Conservation (phyloP, 2,888 invertebrate genomes). For the Cerastis rubricosa region DNA sequence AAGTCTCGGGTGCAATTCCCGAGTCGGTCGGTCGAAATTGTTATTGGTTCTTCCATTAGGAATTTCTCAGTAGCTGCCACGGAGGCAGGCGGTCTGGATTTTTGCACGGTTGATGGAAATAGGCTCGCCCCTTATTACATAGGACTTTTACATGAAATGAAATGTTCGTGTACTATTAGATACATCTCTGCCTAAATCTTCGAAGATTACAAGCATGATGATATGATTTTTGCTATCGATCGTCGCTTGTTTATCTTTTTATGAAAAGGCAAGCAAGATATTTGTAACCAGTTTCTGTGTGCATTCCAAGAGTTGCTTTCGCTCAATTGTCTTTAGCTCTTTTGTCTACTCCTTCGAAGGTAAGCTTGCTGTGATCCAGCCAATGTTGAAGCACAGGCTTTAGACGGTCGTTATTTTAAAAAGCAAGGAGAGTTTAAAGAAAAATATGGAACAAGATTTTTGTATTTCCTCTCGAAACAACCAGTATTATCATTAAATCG, state of each 20-base stretch:
- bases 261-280: not conserved
- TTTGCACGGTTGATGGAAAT: not conserved
- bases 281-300: conserved; percentile 25
- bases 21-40: not conserved
- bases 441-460: conserved; percentile 51
- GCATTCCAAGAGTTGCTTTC: conserved; percentile 46
- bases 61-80: not conserved
- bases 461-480: conserved; percentile 35
- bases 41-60: not conserved
- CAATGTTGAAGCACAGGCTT: conserved; percentile 65
- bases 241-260: conserved; percentile 9
- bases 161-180: not conserved
- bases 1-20: not conserved
- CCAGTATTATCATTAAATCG: conserved; percentile 39
- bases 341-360: conserved; percentile 59
- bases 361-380: conserved; percentile 62
- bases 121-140: not conserved
- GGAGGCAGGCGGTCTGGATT: not conserved
- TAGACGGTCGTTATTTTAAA: conserved; percentile 64
- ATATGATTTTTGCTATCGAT: not conserved
- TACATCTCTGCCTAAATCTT: not conserved
- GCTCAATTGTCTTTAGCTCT: conserved; percentile 59
- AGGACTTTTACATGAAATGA: too few species aligned
- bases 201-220: not conserved
- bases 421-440: conserved; percentile 48